Conservation (phyloP, 2,113 vertebrate genomes). For the Epinephelus lanceolatus region DNA sequence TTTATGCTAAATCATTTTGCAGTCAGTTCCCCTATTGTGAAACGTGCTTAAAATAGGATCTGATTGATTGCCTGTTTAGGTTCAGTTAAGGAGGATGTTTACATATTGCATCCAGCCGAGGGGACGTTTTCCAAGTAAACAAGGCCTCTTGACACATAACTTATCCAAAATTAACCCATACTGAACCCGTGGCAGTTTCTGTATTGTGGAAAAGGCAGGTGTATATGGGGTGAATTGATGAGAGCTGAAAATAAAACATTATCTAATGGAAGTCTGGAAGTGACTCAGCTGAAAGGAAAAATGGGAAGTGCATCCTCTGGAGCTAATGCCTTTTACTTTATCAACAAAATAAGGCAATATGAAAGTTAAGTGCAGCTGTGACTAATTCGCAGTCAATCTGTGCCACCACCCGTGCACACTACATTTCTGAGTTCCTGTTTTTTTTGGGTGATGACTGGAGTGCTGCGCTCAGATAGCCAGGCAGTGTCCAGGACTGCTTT, state of each 20-base stretch:
- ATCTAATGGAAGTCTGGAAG: conserved; percentile 18
- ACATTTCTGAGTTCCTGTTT: conserved; percentile 70
- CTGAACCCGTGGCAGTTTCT: conserved; percentile 2
- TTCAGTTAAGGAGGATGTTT: conserved; percentile 62
- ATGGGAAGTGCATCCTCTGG: conserved; percentile 2
- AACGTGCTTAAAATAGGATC: conserved; percentile 42
- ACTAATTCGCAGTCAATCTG: conserved; percentile 39
- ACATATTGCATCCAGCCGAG: conserved; percentile 30
- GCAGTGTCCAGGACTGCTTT: conserved; percentile 77
- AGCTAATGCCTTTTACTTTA: conserved; percentile 22
- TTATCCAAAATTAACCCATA: conserved; percentile 10
- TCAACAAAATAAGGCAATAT: conserved; percentile 15
- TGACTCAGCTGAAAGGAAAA: conserved; percentile 29
- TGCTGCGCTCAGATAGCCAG: conserved; percentile 61
- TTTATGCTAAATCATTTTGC: background rate
- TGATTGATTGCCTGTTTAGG: conserved; percentile 50
- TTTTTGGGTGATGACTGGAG: conserved; percentile 53
- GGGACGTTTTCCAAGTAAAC: conserved; percentile 34
- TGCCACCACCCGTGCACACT: conserved; percentile 24
- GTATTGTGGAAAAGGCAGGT: background rate
- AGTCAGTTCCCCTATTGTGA: conserved; percentile 27
- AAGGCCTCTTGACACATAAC: conserved; percentile 24
- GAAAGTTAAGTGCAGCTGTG: conserved; percentile 37
- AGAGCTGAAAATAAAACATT: background rate
- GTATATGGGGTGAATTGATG: background rate